These are phyloP conservation scores for Lithobius niger DNA, from an alignment of 1,140 invertebrate genomes.

Conservation along the genomic window DNA sequence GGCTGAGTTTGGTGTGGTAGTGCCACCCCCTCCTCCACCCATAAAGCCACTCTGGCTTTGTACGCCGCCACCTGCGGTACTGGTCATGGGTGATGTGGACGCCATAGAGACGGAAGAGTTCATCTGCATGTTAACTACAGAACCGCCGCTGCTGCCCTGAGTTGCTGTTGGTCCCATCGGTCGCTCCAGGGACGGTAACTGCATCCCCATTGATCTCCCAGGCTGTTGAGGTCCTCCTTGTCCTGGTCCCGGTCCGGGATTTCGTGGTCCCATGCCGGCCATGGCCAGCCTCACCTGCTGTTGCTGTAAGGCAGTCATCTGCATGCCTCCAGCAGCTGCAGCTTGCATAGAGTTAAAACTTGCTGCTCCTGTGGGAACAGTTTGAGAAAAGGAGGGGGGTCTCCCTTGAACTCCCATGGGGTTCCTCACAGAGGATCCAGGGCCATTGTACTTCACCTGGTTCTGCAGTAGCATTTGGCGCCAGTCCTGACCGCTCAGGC, in stretches of 20 bases:
- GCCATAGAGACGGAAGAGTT: neutral
- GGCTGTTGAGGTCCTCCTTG: no score
- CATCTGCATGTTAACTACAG: neutral
- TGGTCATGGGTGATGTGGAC: no score
- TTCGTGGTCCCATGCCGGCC: neutral
- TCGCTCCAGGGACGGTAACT: no score
- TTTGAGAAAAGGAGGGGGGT: neutral
- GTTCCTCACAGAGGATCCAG: neutral
- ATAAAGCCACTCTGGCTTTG: no score
- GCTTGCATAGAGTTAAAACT: neutral
- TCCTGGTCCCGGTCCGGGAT: neutral
- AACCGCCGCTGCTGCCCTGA: neutral
- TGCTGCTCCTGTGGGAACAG: neutral
- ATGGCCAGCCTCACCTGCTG: neutral
- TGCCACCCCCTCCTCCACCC: neutral
- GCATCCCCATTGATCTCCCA: no score
- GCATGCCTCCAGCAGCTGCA: neutral
- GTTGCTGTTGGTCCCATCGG: neutral
- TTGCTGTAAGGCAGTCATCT: neutral
- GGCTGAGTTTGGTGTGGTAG: no score
- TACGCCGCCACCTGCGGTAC: no score
- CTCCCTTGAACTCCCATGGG: neutral
- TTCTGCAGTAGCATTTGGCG: constrained; percentile 4
- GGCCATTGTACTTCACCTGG: neutral
- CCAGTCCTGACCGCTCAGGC: constrained; percentile 11